A percentile compares a stretch with the other conserved stretches of the same genome.
phyloP scores from a whole-genome alignment of 2,113 vertebrate genomes.

The Pituophis catenifer region DNA sequence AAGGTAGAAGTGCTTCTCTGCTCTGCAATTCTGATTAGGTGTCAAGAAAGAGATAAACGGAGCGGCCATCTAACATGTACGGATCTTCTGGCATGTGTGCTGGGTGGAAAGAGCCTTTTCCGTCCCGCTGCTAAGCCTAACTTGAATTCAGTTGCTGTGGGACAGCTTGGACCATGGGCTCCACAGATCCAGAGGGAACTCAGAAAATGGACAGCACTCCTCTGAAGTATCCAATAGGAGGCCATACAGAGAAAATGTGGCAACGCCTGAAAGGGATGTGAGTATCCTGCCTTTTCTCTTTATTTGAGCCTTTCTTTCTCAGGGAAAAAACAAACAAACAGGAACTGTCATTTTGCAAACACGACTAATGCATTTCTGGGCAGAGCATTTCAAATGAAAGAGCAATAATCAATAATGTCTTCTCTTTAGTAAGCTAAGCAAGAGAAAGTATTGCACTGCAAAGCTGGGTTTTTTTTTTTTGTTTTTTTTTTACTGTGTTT shows the following conservation, averaged over 20 bases:
- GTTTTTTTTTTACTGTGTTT: background rate
- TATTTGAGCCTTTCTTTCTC: slow-evolving; percentile 23
- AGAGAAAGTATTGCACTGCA: slow-evolving; percentile 1
- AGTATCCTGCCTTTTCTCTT: slow-evolving; percentile 68
- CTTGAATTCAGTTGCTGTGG: slow-evolving; percentile 68
- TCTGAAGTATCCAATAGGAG: slow-evolving; percentile 75
- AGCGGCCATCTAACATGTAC: slow-evolving; percentile 55
- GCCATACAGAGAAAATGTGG: slow-evolving; percentile 81
- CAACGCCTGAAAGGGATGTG: slow-evolving; percentile 82
- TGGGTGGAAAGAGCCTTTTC: slow-evolving; percentile 68
- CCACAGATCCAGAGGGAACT: slow-evolving; percentile 67
- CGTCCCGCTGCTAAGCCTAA: slow-evolving; percentile 65
- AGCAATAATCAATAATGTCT: rapidly evolving
- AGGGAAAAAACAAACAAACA: background rate
- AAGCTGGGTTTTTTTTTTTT: background rate
- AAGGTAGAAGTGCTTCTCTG: slow-evolving; percentile 59
- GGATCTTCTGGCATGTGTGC: slow-evolving; percentile 56
- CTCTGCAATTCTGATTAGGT: slow-evolving; percentile 61
- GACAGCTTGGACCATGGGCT: slow-evolving; percentile 70
- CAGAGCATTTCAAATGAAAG: slow-evolving; percentile 1
- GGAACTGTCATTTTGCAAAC: slow-evolving; percentile 44
- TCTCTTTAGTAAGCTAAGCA: background rate
- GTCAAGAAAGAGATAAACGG: slow-evolving; percentile 57
- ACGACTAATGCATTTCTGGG: background rate
- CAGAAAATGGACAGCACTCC: slow-evolving; percentile 70